A percentile compares a stretch with the other conserved stretches of the same genome.
Conservation (phyloP, 2,113 vertebrate genomes). For the Mastomys natalensis region DNA sequence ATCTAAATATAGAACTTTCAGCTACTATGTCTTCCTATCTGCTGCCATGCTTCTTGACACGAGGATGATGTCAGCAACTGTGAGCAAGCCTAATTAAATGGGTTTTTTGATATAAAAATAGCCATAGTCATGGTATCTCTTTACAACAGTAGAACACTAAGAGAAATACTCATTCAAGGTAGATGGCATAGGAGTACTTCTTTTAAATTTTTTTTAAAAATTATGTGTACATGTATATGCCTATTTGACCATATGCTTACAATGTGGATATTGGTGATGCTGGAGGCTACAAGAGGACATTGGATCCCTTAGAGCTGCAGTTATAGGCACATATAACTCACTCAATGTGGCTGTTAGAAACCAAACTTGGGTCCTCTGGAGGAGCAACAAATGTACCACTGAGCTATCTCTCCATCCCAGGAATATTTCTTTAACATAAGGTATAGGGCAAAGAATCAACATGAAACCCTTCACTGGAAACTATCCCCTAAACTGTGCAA, state of each 20-base stretch:
- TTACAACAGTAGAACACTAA: not conserved
- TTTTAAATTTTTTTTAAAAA: not conserved
- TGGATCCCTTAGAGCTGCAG: not conserved
- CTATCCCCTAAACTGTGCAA: not conserved
- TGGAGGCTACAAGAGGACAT: no score
- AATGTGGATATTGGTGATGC: no score
- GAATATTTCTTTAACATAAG: not conserved
- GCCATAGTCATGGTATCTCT: not conserved
- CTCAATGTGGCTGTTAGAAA: not conserved
- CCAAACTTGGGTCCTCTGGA: not conserved
- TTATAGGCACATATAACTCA: not conserved
- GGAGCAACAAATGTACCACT: not conserved
- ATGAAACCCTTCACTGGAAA: not conserved
- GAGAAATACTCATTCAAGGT: not conserved
- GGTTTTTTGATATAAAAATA: not conserved
- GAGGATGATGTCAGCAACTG: not conserved
- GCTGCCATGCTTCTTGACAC: not conserved
- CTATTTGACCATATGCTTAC: not conserved
- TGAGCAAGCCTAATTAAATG: not conserved
- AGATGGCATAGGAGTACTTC: not conserved
- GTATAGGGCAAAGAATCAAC: not conserved
- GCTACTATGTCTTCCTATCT: not conserved
- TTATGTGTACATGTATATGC: not conserved
- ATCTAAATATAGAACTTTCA: not conserved
- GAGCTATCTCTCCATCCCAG: no score